These are phyloP conservation scores for Coelinius sp. DNA, from an alignment of 2,888 invertebrate genomes.

Conservation along the genomic window DNA sequence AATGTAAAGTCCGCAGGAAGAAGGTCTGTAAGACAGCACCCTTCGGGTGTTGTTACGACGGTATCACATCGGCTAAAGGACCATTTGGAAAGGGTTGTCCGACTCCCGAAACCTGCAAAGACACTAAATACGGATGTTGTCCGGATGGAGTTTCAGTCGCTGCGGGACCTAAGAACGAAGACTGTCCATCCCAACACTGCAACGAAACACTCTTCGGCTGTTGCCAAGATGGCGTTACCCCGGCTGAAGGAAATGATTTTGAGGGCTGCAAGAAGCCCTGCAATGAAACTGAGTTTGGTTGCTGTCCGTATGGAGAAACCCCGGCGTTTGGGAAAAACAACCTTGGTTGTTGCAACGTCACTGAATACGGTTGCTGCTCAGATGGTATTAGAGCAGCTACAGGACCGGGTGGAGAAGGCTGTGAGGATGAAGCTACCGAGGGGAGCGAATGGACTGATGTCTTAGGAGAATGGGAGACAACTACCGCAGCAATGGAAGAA, in stretches of 20 bases:
- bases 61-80: slow-evolving; percentile 82
- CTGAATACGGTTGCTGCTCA: slow-evolving; percentile 80
- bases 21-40: slow-evolving; percentile 76
- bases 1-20: slow-evolving; percentile 76
- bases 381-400: slow-evolving; percentile 78
- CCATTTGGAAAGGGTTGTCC: slow-evolving; percentile 87
- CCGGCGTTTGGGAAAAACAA: slow-evolving; percentile 65
- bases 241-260: slow-evolving; percentile 85
- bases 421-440: slow-evolving; percentile 55
- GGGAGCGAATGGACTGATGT: slow-evolving; percentile 46
- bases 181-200: slow-evolving; percentile 84
- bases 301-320: slow-evolving; percentile 73
- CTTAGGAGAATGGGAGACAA: slow-evolving; percentile 57
- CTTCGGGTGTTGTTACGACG: slow-evolving; percentile 91
- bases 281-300: slow-evolving; percentile 73
- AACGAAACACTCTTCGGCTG: slow-evolving; percentile 88
- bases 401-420: slow-evolving; percentile 75
- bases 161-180: slow-evolving; percentile 78
- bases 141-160: slow-evolving; percentile 86
- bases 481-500: slow-evolving; percentile 55
- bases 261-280: slow-evolving; percentile 86
- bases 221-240: slow-evolving; percentile 84
- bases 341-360: slow-evolving; percentile 69
- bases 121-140: slow-evolving; percentile 86
- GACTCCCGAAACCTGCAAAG: slow-evolving; percentile 81